phyloP scores from a whole-genome alignment of 2,888 invertebrate genomes.

The Eremobia ochroleuca region DNA sequence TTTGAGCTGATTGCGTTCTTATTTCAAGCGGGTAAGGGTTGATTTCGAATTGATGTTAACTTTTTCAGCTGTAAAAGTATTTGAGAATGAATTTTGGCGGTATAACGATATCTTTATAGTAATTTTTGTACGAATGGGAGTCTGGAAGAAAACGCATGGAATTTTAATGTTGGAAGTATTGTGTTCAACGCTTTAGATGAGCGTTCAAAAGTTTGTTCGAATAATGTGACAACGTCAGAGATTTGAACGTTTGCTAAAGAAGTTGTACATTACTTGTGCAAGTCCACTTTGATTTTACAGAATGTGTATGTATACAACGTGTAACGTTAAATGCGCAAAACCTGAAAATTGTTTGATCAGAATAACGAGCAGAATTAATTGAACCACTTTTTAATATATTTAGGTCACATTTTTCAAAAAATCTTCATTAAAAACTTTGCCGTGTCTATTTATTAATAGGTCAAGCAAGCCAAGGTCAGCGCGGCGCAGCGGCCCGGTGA shows the following conservation, averaged over 20 bases:
- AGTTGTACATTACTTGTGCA: no score
- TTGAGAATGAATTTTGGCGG: slow-evolving; percentile 62
- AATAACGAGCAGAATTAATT: no score
- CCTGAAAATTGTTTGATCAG: no score
- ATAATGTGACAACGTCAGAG: slow-evolving; percentile 36
- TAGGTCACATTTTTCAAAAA: no score
- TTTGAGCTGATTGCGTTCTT: slow-evolving; percentile 30
- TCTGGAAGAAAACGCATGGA: slow-evolving; percentile 70
- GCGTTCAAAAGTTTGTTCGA: slow-evolving; percentile 30
- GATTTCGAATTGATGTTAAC: slow-evolving; percentile 35
- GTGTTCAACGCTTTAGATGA: slow-evolving; percentile 51
- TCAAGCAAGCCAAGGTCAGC: no score
- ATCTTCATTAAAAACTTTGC: no score
- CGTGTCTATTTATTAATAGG: no score
- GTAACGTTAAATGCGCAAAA: no score
- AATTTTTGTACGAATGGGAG: slow-evolving; percentile 75
- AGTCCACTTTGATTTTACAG: no score
- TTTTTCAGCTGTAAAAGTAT: slow-evolving; percentile 26
- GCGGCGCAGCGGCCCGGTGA: no score
- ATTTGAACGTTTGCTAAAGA: slow-evolving; percentile 35
- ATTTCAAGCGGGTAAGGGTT: slow-evolving; percentile 2
- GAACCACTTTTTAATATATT: no score
- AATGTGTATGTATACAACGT: no score
- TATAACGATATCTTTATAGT: slow-evolving; percentile 66
- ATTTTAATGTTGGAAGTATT: slow-evolving; percentile 72